A percentile compares a stretch with the other conserved stretches of the same genome.
These are phyloP conservation scores for Halisarca cf. caerulea DNA, from an alignment of 37 sponge, comb jelly and placozoan species.

Conservation along the genomic window DNA sequence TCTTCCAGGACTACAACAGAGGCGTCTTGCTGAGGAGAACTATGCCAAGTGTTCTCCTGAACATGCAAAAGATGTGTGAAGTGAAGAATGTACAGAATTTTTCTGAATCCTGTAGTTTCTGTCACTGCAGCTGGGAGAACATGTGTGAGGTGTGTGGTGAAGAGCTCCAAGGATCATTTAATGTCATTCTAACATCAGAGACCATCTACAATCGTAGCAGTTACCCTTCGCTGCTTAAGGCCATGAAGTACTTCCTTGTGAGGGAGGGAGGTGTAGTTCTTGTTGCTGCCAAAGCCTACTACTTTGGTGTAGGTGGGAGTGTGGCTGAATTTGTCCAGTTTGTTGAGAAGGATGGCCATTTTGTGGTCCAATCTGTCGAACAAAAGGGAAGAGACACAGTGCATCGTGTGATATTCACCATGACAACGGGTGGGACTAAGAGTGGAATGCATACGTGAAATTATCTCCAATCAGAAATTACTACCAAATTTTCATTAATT, in stretches of 20 bases:
- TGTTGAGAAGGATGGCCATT: constrained; percentile 54
- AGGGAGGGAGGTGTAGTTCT: constrained; percentile 53
- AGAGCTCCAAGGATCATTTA: constrained; percentile 40
- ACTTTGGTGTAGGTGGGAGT: constrained; percentile 97
- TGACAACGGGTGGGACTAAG: too few relatives aligned
- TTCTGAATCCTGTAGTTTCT: constrained; percentile 40
- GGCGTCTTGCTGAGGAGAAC: constrained; percentile 86
- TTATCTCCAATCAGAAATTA: too few relatives aligned
- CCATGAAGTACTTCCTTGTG: constrained; percentile 52
- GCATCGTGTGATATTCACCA: constrained; percentile 19
- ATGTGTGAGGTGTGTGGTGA: not conserved
- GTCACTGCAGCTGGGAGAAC: constrained; percentile 72
- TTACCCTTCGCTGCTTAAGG: constrained; percentile 63
- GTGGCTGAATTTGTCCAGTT: constrained; percentile 63
- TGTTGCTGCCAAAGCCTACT: constrained; percentile 87
- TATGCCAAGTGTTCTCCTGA: constrained; percentile 71
- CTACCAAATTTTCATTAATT: too few relatives aligned
- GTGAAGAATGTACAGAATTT: not conserved
- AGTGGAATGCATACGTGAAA: too few relatives aligned
- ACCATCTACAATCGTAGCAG: constrained; percentile 80
- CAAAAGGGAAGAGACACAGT: constrained; percentile 4
- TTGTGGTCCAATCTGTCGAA: constrained; percentile 33
- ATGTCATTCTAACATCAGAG: constrained; percentile 92
- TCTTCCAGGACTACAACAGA: constrained; percentile 93
- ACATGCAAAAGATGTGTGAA: not conserved